phyloP scores from a whole-genome alignment of 1,140 invertebrate species.

The Limonius californicus region DNA sequence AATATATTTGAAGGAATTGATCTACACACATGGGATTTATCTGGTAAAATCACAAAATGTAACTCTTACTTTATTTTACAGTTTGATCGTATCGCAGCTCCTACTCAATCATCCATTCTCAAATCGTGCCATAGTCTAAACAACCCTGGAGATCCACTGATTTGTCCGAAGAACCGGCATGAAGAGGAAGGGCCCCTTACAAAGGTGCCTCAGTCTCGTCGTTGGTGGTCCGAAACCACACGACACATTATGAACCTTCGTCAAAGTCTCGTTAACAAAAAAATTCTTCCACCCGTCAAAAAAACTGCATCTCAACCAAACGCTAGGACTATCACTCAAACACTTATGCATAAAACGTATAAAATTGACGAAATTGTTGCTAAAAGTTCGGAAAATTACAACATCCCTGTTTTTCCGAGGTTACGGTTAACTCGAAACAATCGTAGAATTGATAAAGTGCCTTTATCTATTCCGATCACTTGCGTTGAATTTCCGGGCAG shows the following conservation, averaged over 20 bases:
- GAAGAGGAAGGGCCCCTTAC: slow-evolving; percentile 19
- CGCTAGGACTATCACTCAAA: slow-evolving; percentile 25
- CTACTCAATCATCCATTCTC: slow-evolving; percentile 50
- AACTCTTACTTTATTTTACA: too few species aligned
- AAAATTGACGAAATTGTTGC: slow-evolving; percentile 42
- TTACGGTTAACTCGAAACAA: slow-evolving; percentile 36
- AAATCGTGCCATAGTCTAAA: slow-evolving; percentile 26
- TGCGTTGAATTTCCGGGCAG: slow-evolving; percentile 32
- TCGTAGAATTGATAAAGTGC: slow-evolving; percentile 32
- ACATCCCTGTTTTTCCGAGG: slow-evolving; percentile 42
- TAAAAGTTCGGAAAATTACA: slow-evolving; percentile 23
- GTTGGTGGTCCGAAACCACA: slow-evolving; percentile 44
- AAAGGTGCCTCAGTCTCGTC: slow-evolving; percentile 17
- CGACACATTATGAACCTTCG: slow-evolving; percentile 32
- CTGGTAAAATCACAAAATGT: too few species aligned
- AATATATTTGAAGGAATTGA: slow-evolving; percentile 1
- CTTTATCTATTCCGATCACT: slow-evolving; percentile 38
- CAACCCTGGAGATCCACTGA: slow-evolving; percentile 13
- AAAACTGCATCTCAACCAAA: slow-evolving; percentile 8
- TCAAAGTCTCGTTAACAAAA: slow-evolving; percentile 37
- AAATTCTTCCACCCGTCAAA: slow-evolving; percentile 27
- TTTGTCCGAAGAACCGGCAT: slow-evolving; percentile 23
- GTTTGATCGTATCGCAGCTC: slow-evolving; percentile 51
- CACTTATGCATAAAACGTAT: slow-evolving; percentile 18
- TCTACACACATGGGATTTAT: too few species aligned